Percentiles rank a stretch among this genome's conserved stretches.
Conservation (phyloP, 2,888 invertebrate genomes). For the Mechanitis mazaeus region DNA sequence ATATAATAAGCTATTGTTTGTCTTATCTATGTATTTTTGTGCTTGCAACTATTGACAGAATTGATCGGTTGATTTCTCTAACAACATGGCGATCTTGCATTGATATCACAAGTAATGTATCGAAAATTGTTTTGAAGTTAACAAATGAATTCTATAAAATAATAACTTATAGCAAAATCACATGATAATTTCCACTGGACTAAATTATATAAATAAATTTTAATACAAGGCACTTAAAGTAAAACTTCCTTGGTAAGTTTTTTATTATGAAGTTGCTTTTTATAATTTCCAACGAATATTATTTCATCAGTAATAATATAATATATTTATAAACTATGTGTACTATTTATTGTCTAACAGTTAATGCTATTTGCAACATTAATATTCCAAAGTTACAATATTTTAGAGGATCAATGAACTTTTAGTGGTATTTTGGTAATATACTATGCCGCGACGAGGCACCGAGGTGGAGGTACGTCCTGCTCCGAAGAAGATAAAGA, state of each 20-base stretch:
- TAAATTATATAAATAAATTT: constrained; percentile 3
- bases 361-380: neutral
- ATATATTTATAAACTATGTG: no score
- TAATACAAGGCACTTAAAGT: constrained; percentile 1
- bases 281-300: neutral
- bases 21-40: constrained; percentile 2
- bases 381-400: neutral
- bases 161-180: neutral
- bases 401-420: constrained; percentile 27
- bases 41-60: constrained; percentile 33
- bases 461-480: constrained; percentile 47
- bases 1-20: neutral
- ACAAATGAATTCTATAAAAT: neutral
- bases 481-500: constrained; percentile 54
- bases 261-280: constrained; percentile 8
- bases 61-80: constrained; percentile 43
- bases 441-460: constrained; percentile 57
- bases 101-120: constrained; percentile 17
- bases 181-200: neutral
- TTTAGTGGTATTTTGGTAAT: constrained; percentile 28
- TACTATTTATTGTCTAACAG: neutral
- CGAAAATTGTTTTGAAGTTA: constrained; percentile 5
- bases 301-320: no score
- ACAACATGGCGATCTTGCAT: constrained; percentile 64
- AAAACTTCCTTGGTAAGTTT: constrained; percentile 29